These are phyloP conservation scores for Cremastinae sp. DNA, from an alignment of 2,888 invertebrate genomes.

Conservation along the genomic window DNA sequence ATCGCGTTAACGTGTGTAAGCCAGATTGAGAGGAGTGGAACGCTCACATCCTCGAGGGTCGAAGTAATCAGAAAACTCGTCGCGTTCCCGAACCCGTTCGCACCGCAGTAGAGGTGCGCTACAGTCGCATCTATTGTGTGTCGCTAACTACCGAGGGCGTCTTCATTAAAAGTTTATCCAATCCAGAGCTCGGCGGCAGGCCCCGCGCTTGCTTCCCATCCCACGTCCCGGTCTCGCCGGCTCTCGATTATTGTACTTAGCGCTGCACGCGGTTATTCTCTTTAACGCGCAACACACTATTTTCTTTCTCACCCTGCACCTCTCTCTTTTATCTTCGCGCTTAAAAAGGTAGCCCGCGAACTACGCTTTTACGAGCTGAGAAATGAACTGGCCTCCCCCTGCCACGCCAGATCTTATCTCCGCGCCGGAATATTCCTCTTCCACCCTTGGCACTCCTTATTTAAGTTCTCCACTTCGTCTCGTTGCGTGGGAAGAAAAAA, in stretches of 20 bases:
- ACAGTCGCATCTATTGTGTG: slow-evolving; percentile 50
- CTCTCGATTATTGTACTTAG: slow-evolving; percentile 26
- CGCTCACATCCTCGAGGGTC: slow-evolving; percentile 30
- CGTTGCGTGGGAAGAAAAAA: too few species aligned
- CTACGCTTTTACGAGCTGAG: too few species aligned
- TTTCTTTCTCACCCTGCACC: neutral
- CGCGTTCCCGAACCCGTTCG: slow-evolving; percentile 50
- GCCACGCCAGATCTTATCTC: neutral
- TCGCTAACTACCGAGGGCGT: slow-evolving; percentile 56
- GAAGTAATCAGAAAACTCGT: slow-evolving; percentile 60
- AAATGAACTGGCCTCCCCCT: too few species aligned
- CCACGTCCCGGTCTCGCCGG: neutral
- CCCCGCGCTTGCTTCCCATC: neutral
- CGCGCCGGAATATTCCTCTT: too few species aligned
- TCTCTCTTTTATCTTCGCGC: neutral
- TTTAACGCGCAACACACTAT: neutral
- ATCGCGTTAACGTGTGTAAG: slow-evolving; percentile 48
- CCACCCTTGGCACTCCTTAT: too few species aligned
- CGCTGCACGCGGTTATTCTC: slow-evolving; percentile 1
- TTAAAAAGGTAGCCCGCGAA: neutral
- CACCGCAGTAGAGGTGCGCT: slow-evolving; percentile 18
- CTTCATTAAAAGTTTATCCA: slow-evolving; percentile 58
- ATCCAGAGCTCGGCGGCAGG: slow-evolving; percentile 13
- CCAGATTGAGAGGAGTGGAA: slow-evolving; percentile 17
- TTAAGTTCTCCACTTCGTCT: too few species aligned